Base-by-base conservation (phyloP, 2,113 vertebrate genomes). In the Nanorana parkeri region DNA sequence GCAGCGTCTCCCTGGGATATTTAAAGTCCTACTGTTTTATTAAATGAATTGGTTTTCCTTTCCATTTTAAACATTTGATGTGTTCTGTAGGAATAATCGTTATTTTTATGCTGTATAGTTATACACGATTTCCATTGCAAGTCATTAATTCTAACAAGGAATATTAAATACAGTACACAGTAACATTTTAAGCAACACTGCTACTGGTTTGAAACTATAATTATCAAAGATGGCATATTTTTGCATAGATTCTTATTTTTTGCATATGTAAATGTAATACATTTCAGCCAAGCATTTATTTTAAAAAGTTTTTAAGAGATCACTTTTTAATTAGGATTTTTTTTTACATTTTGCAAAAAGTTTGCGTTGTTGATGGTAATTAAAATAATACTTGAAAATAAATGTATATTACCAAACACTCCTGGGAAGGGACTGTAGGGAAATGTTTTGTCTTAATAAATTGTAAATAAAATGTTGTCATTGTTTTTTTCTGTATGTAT, bases 131-230 rank as follows among this genome's bases (percentile, higher is more conserved):
- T 55, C 80, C 29, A 83, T 24, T 58, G 61, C 51, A 76, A 75
- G 29, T 82, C 51, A 68, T 83, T 83, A 64, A 76, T 83, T 83
- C 68, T 76, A 75, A 76, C 61, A 83, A 67, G 60, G 61, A 83
- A 68, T 67, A 76, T 83, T 83, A 83, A 83, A 83, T 58, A 19
- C 63, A 60, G 51, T 67, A 58, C 54, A 71, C 68, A 61, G 36
- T 19, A 71, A 71, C 61, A 76, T 83, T 60, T 66, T 76, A 60
- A 23, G 52, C 61, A 76, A 60, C 52, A 41, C 78, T 60, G 67
- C 55, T 71, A 61, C 54, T 80, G 66, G 78, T 80, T 69, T 68
- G 54, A 69, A 51, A 28, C 54, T 75, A 21, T 76, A 76, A 68
- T 83, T 76, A 75, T 68, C 69, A 15, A 26, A 81, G 68, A 65